phyloP scores from a whole-genome alignment of 2,797 vertebrate species.

The Babyrousa celebensis region DNA sequence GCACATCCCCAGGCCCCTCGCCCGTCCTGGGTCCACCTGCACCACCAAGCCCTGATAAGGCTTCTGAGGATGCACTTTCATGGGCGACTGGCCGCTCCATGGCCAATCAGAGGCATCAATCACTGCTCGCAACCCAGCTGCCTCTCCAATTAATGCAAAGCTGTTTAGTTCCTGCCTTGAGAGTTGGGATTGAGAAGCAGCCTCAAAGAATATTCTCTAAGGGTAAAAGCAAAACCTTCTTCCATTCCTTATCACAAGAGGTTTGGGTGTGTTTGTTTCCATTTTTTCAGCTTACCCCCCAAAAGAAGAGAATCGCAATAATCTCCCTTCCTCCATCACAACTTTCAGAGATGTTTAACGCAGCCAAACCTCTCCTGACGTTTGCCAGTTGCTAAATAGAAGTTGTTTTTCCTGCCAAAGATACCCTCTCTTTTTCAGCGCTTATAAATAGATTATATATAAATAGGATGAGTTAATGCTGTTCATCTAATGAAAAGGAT shows the following conservation, averaged over 20 bases:
- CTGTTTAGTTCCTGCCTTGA: conserved; percentile 56
- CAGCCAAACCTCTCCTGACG: conserved; percentile 80
- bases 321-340: conserved; percentile 74
- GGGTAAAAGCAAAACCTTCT: conserved; percentile 41
- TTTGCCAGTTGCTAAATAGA: conserved; percentile 84
- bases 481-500: conserved; percentile 83
- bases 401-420: conserved; percentile 83
- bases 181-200: conserved; percentile 37
- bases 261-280: conserved; percentile 77
- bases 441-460: conserved; percentile 85
- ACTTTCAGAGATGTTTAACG: conserved; percentile 76
- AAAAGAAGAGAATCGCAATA: conserved; percentile 66
- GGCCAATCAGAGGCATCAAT: conserved; percentile 47
- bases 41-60: neutral
- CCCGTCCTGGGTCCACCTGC: neutral
- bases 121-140: conserved; percentile 50
- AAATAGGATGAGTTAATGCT: conserved; percentile 85
- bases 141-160: conserved; percentile 63
- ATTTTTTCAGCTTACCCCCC: conserved; percentile 62
- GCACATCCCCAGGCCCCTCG: neutral
- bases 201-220: neutral
- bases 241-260: neutral
- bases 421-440: conserved; percentile 78
- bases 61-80: conserved; percentile 52
- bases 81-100: neutral